Conservation (phyloP, 2,888 invertebrate genomes). For the Lypha dubia region DNA sequence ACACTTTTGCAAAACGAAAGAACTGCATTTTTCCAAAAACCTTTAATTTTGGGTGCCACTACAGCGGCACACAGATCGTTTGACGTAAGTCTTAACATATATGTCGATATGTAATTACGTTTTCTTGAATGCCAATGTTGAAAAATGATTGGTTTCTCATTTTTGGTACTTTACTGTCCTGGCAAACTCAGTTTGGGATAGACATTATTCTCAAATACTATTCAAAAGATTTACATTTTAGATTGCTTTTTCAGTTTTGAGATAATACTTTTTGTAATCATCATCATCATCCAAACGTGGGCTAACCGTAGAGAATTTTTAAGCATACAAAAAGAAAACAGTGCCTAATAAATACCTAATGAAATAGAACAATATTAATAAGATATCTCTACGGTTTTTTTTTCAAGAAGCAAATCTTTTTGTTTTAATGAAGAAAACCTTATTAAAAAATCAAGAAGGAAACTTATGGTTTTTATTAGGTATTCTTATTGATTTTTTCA, state of each 20-base stretch:
- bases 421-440: too few species aligned
- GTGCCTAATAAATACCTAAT: too few species aligned
- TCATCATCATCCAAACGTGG: conserved; percentile 99
- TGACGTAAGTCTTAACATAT: conserved; percentile 89
- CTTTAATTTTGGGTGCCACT: conserved; percentile 80
- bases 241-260: conserved; percentile 84
- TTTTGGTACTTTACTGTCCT: conserved; percentile 79
- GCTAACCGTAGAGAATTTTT: conserved; percentile 96
- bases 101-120: conserved; percentile 89
- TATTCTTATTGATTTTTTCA: too few species aligned
- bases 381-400: too few species aligned
- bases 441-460: too few species aligned
- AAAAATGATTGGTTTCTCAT: conserved; percentile 85
- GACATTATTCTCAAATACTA: conserved; percentile 97
- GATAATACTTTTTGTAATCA: conserved; percentile 89
- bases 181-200: conserved; percentile 95
- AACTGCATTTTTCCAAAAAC: conserved; percentile 87
- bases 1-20: conserved; percentile 88
- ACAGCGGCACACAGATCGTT: conserved; percentile 91
- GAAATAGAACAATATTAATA: too few species aligned
- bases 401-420: too few species aligned
- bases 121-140: conserved; percentile 94
- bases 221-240: conserved; percentile 92
- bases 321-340: too few species aligned
- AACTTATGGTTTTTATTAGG: too few species aligned